Evolutionary conservation across 2,888 invertebrate genomes (phyloP).

Genomic region (Zaprionus lineosus): DNA sequence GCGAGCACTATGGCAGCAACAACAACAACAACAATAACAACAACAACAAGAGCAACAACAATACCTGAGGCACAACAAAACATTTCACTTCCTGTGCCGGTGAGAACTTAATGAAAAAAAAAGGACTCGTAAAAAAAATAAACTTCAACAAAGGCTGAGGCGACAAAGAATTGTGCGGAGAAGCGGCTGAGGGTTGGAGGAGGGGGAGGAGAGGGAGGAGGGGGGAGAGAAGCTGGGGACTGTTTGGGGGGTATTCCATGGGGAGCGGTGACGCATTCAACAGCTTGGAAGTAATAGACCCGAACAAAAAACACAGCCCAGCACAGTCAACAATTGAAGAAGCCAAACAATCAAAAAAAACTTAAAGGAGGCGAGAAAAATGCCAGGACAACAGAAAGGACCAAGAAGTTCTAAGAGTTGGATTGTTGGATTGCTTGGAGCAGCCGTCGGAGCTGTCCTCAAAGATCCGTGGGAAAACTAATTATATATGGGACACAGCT

Average conservation of each 20-base stretch:
- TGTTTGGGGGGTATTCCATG: slow-evolving; percentile 43
- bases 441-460: no score
- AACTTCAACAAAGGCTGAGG: slow-evolving; percentile 51
- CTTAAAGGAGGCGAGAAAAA: slow-evolving; percentile 4
- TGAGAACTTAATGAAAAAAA: slow-evolving; percentile 62
- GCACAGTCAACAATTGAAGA: slow-evolving; percentile 29
- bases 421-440: no score
- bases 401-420: no score
- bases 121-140: slow-evolving; percentile 17
- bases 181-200: slow-evolving; percentile 21
- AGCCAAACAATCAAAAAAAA: slow-evolving; percentile 31
- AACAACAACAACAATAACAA: slow-evolving; percentile 16
- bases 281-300: slow-evolving; percentile 72
- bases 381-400: neutral
- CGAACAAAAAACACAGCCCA: slow-evolving; percentile 37
- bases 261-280: slow-evolving; percentile 61
- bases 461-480: no score
- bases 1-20: no score
- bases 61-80: slow-evolving; percentile 50
- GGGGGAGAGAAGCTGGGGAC: slow-evolving; percentile 31
- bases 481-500: slow-evolving; percentile 10
- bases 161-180: slow-evolving; percentile 38
- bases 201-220: slow-evolving; percentile 6
- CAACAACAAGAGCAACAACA: slow-evolving; percentile 25
- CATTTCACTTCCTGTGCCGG: slow-evolving; percentile 61